A percentile compares a stretch with the other conserved stretches of the same genome.
Conservation (phyloP, 35 echinoderm and acorn worm genomes). For the Diadema setosum region DNA sequence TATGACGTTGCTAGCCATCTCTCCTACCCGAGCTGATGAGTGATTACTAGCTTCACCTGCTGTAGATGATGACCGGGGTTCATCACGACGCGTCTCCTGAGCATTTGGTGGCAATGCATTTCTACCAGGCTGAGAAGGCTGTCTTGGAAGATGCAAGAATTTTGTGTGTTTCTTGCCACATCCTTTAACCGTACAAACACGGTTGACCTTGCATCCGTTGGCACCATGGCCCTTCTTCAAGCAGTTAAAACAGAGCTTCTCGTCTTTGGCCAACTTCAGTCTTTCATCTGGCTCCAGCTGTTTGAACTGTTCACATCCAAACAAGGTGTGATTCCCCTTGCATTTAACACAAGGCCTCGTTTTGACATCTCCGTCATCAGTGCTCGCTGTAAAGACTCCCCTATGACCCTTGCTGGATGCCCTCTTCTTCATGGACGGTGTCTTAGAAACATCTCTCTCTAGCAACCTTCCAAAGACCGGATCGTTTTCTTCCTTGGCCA, state of each 20-base stretch:
- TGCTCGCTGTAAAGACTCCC: not conserved
- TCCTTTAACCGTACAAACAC: slow-evolving; percentile 20
- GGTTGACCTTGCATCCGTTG: not conserved
- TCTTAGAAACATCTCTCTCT: not conserved
- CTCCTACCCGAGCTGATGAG: not conserved
- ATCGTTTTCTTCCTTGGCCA: not conserved
- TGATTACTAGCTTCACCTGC: not conserved
- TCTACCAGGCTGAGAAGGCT: too few species aligned
- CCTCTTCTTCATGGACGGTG: not conserved
- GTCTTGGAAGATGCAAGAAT: slow-evolving; percentile 8
- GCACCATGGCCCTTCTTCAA: slow-evolving; percentile 2
- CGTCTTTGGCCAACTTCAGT: not conserved
- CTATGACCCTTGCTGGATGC: not conserved
- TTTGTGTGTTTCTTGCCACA: slow-evolving; percentile 43
- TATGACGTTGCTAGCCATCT: not conserved
- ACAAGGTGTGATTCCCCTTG: too few species aligned
- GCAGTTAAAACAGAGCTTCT: slow-evolving; percentile 51
- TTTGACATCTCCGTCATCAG: too few species aligned
- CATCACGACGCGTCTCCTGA: not conserved
- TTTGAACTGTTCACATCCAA: too few species aligned
- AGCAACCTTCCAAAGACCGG: not conserved
- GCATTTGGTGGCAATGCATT: not conserved
- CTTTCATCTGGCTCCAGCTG: not conserved
- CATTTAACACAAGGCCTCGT: not conserved
- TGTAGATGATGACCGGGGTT: not conserved